Base-by-base conservation (phyloP, 2,113 vertebrate genomes). In the Electrona antarctica region DNA sequence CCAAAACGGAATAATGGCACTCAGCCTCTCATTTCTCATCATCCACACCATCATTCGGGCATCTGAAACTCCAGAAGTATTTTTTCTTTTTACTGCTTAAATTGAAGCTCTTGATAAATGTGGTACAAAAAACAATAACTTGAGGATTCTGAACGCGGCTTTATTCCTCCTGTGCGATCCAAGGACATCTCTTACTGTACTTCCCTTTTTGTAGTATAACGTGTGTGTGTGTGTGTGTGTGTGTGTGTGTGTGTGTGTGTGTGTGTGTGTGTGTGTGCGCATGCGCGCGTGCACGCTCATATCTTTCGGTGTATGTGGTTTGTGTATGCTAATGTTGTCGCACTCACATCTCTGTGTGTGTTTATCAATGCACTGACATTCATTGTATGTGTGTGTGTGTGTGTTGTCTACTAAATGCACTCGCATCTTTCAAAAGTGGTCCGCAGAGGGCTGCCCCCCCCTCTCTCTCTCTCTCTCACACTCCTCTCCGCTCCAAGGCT, bases 71-170 rank as follows among this genome's bases (percentile, higher is more conserved):
- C 41, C 45, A 57, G 68, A 46, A 58, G n/a, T 41, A 4, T 41
- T 41, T 28, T 50, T 10, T 21, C 49, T 59, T 73, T 49, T 64
- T 52, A 65, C 60, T 46, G 51, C 48, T 73, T 47, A 54, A 28
- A 33, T n/a, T 15, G 29, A 58, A 28, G 56, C 52, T 1, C 51
- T 58, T 58, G 47, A 59, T 73, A 68, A 78, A 59, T 10, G 29
- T 68, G 55, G 13, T n/a, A n/a, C n/a, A n/a, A n/a, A n/a, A n/a
- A n/a, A n/a, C 48, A 69, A 55, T 64, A 69, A 73, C 60, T 68
- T 60, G 12, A 64, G 55, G 21, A 57, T 59, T 68, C 15, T 45
- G 69, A 64, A 41, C 21, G 29, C 50, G 21, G 11, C 50, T 46
- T 60, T 62, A 52, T n/a, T 11, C 57, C 33, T 41, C 33, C 33